Evolutionary conservation across 35 echinoderm and acorn worm species (phyloP).

Genomic region (Ophioderma brevispina): DNA sequence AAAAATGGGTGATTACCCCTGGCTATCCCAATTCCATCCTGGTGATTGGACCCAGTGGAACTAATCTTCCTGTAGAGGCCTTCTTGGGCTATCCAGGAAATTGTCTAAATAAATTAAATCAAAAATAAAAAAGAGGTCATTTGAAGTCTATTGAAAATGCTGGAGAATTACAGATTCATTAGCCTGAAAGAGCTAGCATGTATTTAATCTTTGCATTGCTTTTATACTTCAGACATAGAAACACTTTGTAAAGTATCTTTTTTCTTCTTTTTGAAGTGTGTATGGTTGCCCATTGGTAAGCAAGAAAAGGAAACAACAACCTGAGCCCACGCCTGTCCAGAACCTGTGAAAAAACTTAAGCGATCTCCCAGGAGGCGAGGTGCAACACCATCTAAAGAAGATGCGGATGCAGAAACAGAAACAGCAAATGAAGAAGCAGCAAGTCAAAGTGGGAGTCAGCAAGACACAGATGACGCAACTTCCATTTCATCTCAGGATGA

Average conservation of each 20-base stretch:
- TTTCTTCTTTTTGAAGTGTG: conserved; percentile 31
- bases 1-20: too few species aligned
- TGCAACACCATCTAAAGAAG: conserved; percentile 2
- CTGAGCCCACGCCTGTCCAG: conserved; percentile 22
- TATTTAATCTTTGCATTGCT: too few species aligned
- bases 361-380: conserved; percentile 50
- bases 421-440: background rate
- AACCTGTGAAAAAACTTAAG: conserved; percentile 53
- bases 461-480: conserved; percentile 82
- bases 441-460: background rate
- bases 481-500: conserved; percentile 92
- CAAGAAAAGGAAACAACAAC: conserved; percentile 63
- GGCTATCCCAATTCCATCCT: too few species aligned
- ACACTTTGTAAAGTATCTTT: background rate
- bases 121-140: too few species aligned
- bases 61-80: too few species aligned
- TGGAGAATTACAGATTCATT: too few species aligned
- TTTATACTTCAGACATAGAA: too few species aligned
- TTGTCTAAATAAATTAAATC: too few species aligned
- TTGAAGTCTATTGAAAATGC: too few species aligned
- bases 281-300: conserved; percentile 66
- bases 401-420: conserved; percentile 26
- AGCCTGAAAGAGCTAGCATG: too few species aligned
- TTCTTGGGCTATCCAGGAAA: too few species aligned
- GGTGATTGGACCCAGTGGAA: too few species aligned